Percentiles rank a stretch among this genome's conserved stretches.
phyloP scores from a whole-genome alignment of 92 coral and sea anemone species.

The Epizoanthus illoricatus region DNA sequence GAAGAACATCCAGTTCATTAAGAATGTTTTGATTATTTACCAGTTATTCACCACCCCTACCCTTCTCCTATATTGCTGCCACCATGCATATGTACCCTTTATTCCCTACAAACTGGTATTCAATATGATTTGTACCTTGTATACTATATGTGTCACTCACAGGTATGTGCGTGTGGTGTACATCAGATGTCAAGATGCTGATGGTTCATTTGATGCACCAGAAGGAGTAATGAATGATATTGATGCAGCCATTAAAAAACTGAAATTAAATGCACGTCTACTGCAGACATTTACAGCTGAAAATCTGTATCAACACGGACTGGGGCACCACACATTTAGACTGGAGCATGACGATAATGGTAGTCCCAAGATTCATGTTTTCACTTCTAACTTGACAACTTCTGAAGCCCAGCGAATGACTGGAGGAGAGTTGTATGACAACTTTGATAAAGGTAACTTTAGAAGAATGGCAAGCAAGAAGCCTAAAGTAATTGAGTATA shows the following conservation, averaged over 20 bases:
- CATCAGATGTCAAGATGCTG: constrained; percentile 82
- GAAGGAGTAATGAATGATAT: constrained; percentile 58
- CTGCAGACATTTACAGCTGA: constrained; percentile 95
- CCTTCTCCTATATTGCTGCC: too few species aligned
- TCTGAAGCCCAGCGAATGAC: constrained; percentile 78
- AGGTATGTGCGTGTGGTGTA: constrained; percentile 94
- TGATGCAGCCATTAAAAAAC: constrained; percentile 66
- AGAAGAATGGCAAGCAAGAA: too few species aligned
- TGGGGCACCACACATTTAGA: constrained; percentile 80
- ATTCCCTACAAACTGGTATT: too few species aligned
- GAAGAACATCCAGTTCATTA: too few species aligned
- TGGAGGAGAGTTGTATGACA: constrained; percentile 83
- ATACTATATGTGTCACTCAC: neutral
- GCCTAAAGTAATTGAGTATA: too few species aligned
- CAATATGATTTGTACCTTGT: too few species aligned
- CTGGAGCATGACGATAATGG: constrained; percentile 80
- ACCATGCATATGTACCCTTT: too few species aligned
- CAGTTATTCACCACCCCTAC: too few species aligned
- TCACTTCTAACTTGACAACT: constrained; percentile 70
- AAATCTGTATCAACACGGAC: constrained; percentile 82
- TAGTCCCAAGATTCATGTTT: constrained; percentile 72
- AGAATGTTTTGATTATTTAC: too few species aligned
- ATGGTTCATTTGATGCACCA: constrained; percentile 93
- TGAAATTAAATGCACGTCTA: constrained; percentile 76
- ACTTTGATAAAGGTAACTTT: constrained; percentile 66